These are phyloP conservation scores for Pelodiscus sinensis DNA, from an alignment of 2,113 vertebrate genomes.

Conservation along the genomic window DNA sequence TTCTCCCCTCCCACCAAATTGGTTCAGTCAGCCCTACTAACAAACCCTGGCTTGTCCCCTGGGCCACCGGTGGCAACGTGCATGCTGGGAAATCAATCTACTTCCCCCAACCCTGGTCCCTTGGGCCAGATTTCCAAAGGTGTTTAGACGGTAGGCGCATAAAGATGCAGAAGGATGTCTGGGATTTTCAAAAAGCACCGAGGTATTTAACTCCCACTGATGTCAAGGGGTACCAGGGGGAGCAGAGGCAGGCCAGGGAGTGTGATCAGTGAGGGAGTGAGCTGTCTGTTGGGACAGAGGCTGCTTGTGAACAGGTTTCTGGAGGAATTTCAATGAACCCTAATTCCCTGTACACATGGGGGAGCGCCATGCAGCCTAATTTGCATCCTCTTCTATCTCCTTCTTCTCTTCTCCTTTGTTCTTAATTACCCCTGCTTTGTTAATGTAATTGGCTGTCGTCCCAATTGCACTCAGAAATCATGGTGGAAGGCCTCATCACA, in stretches of 20 bases:
- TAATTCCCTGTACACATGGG: background rate
- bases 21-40: background rate
- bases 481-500: background rate
- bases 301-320: background rate
- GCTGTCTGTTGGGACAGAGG: background rate
- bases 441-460: background rate
- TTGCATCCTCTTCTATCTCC: background rate
- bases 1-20: background rate
- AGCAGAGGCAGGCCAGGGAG: background rate
- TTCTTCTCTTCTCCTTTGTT: background rate
- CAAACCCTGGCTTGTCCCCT: background rate
- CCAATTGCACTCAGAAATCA: background rate
- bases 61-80: background rate
- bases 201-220: background rate
- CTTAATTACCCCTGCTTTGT: background rate
- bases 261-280: background rate
- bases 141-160: background rate
- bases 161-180: background rate
- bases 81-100: background rate
- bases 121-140: background rate
- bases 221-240: background rate
- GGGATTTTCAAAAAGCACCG: background rate
- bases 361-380: background rate
- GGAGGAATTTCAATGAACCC: background rate
- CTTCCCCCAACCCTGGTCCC: rapidly evolving